Evolutionary conservation across 2,888 invertebrate species (phyloP).

Genomic region (Drosophila fungiperda): DNA sequence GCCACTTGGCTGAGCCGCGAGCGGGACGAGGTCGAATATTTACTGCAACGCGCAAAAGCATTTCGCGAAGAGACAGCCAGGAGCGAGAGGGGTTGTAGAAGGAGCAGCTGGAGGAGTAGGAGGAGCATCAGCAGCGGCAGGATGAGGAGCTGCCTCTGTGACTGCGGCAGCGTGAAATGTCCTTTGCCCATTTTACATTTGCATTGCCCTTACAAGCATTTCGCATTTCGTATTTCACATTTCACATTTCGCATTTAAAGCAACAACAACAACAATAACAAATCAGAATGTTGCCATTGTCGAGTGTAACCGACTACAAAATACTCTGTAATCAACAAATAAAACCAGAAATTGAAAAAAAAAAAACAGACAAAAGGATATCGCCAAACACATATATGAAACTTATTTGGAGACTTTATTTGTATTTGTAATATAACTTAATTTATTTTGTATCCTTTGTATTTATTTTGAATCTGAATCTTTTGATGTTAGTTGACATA

Average conservation of each 20-base stretch:
- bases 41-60: conserved; percentile 32
- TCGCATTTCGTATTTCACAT: conserved; percentile 60
- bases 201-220: conserved; percentile 79
- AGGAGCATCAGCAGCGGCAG: not conserved
- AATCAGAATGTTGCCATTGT: not conserved
- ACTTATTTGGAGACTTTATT: not conserved
- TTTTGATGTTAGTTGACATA: too few species aligned
- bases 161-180: conserved; percentile 68
- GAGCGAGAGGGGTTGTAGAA: too few species aligned
- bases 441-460: not conserved
- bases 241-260: conserved; percentile 71
- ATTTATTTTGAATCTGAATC: too few species aligned
- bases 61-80: not conserved
- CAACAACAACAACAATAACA: conserved; percentile 44
- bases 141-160: conserved; percentile 18
- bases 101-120: not conserved
- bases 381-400: too few species aligned
- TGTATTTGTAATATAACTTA: not conserved
- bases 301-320: not conserved
- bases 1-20: conserved; percentile 64
- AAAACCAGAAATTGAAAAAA: not conserved
- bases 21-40: conserved; percentile 48
- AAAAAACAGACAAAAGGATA: not conserved
- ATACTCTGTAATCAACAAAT: not conserved
- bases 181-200: conserved; percentile 74